Base-by-base conservation (phyloP, 2,797 vertebrate genomes). In the Sebastolobus alascanus region DNA sequence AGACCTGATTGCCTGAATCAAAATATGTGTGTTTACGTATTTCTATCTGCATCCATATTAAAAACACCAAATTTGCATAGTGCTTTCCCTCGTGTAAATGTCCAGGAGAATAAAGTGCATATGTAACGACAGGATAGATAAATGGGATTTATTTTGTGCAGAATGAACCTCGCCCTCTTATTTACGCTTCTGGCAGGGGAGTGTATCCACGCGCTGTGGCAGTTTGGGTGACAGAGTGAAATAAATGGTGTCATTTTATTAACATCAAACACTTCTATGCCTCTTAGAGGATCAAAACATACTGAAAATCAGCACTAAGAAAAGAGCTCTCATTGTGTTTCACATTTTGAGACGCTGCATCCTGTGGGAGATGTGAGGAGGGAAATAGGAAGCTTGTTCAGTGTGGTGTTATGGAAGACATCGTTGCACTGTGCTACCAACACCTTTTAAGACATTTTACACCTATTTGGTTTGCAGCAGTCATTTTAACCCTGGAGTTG, bases 231-330 rank as follows among this genome's bases (percentile, higher is more conserved):
- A 76, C 27, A 68, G 25, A 25, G 55, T 77, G 43, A 84, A 79
- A 80, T 69, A 79, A 56, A 80, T 43, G 38, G 37, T 73, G 54
- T 63, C 61, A 70, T 80, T 80, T 68, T 65, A 76, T 75, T n/a
- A 79, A 63, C 66, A 68, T 75, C 65, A 88, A 82, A 85, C 58
- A 73, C 6, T 18, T 31, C 18, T 8, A 1, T 59, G 13, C 59
- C 68, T 67, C 69, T 43, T 43, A 27, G 29, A 64, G 35, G 59
- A 70, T 60, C 10, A 66, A 67, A 56, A 35, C 54, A 31, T 59
- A 20, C 25, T 18, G 7, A 50, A 50, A 50, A 50, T 20, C 8
- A 50, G 46, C 46, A 50, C 46, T 18, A 25, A 37, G 14, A 50
- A 54, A 54, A 25, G 12, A 25, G 12, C 12, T 14, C 22, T 52